These are phyloP conservation scores for Phalacrocorax aristotelis DNA, from an alignment of 2,113 vertebrate genomes.

Conservation along the genomic window DNA sequence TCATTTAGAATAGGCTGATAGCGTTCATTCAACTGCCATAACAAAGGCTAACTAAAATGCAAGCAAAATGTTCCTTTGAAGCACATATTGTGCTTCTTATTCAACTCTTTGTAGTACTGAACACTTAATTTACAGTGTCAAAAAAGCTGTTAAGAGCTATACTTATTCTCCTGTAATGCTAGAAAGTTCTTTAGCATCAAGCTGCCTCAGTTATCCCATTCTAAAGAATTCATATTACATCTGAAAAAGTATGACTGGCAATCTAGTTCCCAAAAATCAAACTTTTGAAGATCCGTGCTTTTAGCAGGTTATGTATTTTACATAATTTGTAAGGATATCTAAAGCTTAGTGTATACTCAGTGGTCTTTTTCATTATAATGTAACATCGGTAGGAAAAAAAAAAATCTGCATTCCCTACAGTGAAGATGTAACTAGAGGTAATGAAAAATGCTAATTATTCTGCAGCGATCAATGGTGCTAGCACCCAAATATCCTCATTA, in stretches of 20 bases:
- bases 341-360: background rate
- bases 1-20: background rate
- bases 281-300: background rate
- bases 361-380: background rate
- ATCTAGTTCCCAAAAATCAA: background rate
- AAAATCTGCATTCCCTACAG: background rate
- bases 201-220: background rate
- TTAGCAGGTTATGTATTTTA: background rate
- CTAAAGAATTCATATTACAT: background rate
- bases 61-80: slow-evolving; percentile 1
- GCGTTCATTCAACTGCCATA: background rate
- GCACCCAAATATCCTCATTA: background rate
- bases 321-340: background rate
- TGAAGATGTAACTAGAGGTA: background rate
- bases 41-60: slow-evolving; percentile 27
- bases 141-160: slow-evolving; percentile 1
- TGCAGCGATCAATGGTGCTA: background rate
- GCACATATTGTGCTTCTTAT: background rate
- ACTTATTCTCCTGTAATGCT: background rate
- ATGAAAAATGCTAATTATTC: too few relatives aligned
- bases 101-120: background rate
- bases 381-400: background rate
- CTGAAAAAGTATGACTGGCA: background rate
- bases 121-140: background rate
- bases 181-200: background rate